Percentiles rank a stretch among this genome's conserved stretches.
Conservation (phyloP, 2,888 invertebrate genomes). For the Syritta pipiens region DNA sequence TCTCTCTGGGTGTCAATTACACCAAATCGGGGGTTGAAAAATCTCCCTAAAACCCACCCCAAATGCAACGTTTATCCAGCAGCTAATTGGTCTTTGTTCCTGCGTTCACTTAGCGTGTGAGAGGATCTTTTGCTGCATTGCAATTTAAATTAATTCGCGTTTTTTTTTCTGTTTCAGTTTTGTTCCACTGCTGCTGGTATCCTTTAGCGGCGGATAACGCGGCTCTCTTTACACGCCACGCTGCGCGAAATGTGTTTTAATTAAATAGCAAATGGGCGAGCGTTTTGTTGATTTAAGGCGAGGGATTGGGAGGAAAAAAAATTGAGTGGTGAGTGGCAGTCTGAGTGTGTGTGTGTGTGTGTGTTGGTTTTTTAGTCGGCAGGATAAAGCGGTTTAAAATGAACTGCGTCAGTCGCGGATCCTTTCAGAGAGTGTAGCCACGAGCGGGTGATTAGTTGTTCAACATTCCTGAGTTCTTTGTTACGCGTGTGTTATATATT, state of each 20-base stretch:
- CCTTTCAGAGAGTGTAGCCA: too few species aligned
- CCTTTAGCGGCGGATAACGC: background rate
- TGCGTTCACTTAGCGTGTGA: background rate
- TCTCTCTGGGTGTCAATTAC: background rate
- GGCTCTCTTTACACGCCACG: background rate
- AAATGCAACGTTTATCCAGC: background rate
- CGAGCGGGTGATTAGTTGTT: too few species aligned
- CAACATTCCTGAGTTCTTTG: too few species aligned
- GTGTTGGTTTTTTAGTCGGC: too few species aligned
- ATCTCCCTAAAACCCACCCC: background rate
- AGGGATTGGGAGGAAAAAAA: background rate
- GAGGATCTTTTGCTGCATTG: constrained; percentile 15
- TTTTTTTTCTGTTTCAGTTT: too few species aligned
- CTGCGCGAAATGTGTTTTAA: background rate
- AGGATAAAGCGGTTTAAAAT: too few species aligned
- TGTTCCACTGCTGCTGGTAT: constrained; percentile 1
- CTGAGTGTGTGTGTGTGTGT: too few species aligned
- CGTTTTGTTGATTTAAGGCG: constrained; percentile 2
- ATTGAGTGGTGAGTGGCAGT: too few species aligned
- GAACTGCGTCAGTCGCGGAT: too few species aligned
- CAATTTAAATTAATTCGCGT: constrained; percentile 25
- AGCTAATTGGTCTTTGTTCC: constrained; percentile 8
- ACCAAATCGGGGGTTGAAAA: background rate
- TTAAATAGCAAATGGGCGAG: background rate
- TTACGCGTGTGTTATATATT: too few species aligned